phyloP scores from a whole-genome alignment of 2,888 invertebrate genomes.

The Aquatica leii region DNA sequence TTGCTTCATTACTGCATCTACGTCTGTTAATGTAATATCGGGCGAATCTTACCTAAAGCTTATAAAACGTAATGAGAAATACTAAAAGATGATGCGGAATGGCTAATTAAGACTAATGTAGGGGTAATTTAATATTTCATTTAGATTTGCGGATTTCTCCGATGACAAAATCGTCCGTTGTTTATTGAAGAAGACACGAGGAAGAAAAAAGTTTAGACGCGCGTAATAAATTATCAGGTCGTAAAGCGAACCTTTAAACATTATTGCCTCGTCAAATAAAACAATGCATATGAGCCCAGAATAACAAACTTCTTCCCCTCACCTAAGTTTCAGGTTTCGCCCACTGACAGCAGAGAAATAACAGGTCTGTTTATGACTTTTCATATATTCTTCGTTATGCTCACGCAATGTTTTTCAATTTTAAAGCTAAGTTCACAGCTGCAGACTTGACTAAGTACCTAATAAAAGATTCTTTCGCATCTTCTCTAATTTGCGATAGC shows the following conservation, averaged over 20 bases:
- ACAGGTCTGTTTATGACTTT: slow-evolving; percentile 53
- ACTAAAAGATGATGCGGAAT: slow-evolving; percentile 2
- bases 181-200: neutral
- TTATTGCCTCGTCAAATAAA: slow-evolving; percentile 47
- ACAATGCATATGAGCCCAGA: slow-evolving; percentile 44
- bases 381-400: slow-evolving; percentile 51
- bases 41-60: slow-evolving; percentile 28
- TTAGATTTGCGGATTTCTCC: neutral
- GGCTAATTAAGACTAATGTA: slow-evolving; percentile 18
- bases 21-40: slow-evolving; percentile 40
- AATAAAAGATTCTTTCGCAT: slow-evolving; percentile 50
- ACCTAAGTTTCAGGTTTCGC: slow-evolving; percentile 45
- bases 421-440: slow-evolving; percentile 52
- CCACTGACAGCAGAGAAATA: slow-evolving; percentile 46
- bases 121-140: slow-evolving; percentile 4
- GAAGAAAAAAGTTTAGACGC: slow-evolving; percentile 32
- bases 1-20: slow-evolving; percentile 51
- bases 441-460: slow-evolving; percentile 53
- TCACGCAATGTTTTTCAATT: slow-evolving; percentile 59
- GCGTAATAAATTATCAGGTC: slow-evolving; percentile 49
- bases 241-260: slow-evolving; percentile 44
- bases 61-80: slow-evolving; percentile 23
- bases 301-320: slow-evolving; percentile 44
- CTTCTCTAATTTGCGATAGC: slow-evolving; percentile 35
- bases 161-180: no score